Conservation (phyloP, 2,113 vertebrate species). For the human (Homo sapiens) region DNA sequence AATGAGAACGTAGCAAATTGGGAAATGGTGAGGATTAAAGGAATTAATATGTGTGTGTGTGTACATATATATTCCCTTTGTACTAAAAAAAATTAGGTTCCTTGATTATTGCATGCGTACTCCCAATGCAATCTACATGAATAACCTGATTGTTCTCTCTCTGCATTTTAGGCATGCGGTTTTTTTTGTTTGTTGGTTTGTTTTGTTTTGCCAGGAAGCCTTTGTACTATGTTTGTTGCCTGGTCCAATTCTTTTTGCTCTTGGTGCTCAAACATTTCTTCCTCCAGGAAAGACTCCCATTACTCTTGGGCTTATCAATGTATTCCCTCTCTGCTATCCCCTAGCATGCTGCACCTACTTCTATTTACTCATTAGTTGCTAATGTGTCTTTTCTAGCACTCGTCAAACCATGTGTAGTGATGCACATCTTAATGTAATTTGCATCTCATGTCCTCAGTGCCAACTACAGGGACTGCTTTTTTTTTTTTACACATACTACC, state of each 20-base stretch:
- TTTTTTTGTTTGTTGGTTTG: neutral
- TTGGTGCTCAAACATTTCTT: neutral
- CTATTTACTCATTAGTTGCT: neutral
- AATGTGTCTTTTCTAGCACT: neutral
- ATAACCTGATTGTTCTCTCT: neutral
- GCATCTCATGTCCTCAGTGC: neutral
- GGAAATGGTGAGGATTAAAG: neutral
- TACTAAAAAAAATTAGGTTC: neutral
- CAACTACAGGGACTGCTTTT: neutral
- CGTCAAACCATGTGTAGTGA: neutral
- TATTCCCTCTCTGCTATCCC: neutral
- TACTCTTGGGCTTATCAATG: neutral
- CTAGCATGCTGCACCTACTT: neutral
- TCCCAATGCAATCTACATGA: neutral
- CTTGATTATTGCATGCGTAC: neutral
- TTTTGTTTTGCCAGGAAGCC: neutral
- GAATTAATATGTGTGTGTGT: neutral
- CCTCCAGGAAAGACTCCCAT: neutral
- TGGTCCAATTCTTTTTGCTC: neutral
- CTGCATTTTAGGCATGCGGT: neutral
- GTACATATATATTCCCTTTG: neutral
- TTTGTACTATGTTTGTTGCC: neutral
- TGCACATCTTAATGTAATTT: neutral
- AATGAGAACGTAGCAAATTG: neutral
- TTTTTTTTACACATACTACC: neutral